phyloP scores from a whole-genome alignment of 1,140 invertebrate genomes.

The Carposina sasakii region DNA sequence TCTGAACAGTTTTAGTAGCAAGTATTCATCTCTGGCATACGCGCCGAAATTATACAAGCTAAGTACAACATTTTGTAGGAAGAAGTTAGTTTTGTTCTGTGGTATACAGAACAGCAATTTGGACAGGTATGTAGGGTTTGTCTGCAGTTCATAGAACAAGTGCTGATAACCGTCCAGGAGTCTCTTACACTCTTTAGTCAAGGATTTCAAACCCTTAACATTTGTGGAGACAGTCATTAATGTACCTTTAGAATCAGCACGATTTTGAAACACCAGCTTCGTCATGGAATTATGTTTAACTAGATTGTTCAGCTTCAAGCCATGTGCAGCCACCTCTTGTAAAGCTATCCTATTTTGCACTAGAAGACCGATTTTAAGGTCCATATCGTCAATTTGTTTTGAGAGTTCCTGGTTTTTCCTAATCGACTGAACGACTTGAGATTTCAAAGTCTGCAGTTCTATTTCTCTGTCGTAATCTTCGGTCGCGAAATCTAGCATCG shows the following conservation, averaged over 20 bases:
- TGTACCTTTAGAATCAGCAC: slow-evolving; percentile 44
- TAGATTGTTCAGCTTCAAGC: slow-evolving; percentile 77
- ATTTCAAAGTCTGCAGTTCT: slow-evolving; percentile 78
- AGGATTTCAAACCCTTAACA: slow-evolving; percentile 79
- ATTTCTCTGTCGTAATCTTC: slow-evolving; percentile 82
- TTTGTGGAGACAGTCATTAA: slow-evolving; percentile 51
- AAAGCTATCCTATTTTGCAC: slow-evolving; percentile 87
- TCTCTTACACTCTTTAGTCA: slow-evolving; percentile 81
- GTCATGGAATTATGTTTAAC: slow-evolving; percentile 73
- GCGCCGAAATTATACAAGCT: slow-evolving; percentile 87
- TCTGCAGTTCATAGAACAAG: slow-evolving; percentile 87
- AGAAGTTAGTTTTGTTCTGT: slow-evolving; percentile 81
- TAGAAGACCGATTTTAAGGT: slow-evolving; percentile 87
- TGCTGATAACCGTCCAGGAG: slow-evolving; percentile 85
- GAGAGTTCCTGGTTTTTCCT: slow-evolving; percentile 84
- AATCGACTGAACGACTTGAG: slow-evolving; percentile 83
- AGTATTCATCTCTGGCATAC: slow-evolving; percentile 85
- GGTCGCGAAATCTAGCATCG: slow-evolving; percentile 81
- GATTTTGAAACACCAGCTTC: slow-evolving; percentile 50
- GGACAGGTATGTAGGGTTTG: slow-evolving; percentile 83
- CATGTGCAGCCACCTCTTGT: slow-evolving; percentile 81
- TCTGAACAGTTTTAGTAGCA: slow-evolving; percentile 82
- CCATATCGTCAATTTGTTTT: slow-evolving; percentile 84
- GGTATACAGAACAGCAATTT: slow-evolving; percentile 85
- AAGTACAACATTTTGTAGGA: slow-evolving; percentile 84